Percentiles rank a stretch among this genome's conserved stretches.
Conservation (phyloP, 2,113 vertebrate genomes). For the Montifringilla adamsi region DNA sequence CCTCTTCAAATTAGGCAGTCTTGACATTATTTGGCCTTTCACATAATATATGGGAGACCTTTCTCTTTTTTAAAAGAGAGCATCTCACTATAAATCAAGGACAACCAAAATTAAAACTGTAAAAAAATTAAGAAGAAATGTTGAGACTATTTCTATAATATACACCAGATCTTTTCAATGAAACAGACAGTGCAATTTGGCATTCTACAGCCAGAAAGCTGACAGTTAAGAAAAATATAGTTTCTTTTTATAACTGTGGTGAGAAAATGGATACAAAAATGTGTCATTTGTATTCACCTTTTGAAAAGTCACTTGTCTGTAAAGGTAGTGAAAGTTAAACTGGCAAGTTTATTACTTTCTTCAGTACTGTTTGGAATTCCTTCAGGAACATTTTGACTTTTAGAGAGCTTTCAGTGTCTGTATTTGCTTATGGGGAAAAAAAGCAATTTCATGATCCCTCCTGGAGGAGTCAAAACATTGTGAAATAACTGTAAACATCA, state of each 20-base stretch:
- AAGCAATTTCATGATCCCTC: not conserved
- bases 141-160: not conserved
- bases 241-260: not conserved
- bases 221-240: not conserved
- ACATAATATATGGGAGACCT: not conserved
- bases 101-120: not conserved
- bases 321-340: not conserved
- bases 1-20: not conserved
- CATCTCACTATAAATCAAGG: not conserved
- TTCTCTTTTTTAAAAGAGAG: not conserved
- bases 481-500: constrained; percentile 46
- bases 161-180: not conserved
- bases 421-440: constrained; percentile 19
- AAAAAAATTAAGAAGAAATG: not conserved
- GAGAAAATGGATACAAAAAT: not conserved
- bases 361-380: constrained; percentile 6
- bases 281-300: not conserved
- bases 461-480: constrained; percentile 51
- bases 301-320: not conserved
- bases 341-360: not conserved
- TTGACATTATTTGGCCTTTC: not conserved
- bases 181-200: not conserved
- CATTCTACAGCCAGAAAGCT: not conserved
- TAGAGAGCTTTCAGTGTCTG: constrained; percentile 22
- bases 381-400: constrained; percentile 34